Conservation (phyloP, 2,113 vertebrate species). For the Peromyscus californicus region DNA sequence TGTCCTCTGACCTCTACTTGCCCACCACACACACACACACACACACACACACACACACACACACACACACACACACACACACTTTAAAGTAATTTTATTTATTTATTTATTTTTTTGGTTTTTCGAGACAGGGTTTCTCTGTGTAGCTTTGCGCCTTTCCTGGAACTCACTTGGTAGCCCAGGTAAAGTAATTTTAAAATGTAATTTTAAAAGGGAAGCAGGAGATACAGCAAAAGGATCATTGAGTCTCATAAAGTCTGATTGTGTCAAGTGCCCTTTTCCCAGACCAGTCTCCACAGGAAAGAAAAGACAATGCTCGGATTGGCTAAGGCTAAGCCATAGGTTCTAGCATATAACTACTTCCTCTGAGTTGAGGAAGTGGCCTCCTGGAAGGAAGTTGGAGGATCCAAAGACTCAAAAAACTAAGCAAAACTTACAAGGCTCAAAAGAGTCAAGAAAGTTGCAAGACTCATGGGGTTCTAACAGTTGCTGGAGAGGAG, state of each 20-base stretch:
- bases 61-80: neutral
- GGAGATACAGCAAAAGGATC: neutral
- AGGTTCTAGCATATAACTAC: too few relatives aligned
- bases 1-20: neutral
- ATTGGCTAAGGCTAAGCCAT: neutral
- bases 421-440: neutral
- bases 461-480: neutral
- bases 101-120: too few relatives aligned
- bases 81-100: neutral
- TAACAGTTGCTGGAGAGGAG: neutral
- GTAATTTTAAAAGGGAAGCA: neutral
- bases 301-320: neutral
- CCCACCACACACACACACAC: too few relatives aligned
- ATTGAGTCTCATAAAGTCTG: neutral
- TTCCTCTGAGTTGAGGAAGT: neutral
- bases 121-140: too few relatives aligned
- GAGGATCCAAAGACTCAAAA: neutral
- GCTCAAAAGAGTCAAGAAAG: neutral
- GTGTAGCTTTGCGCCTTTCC: too few relatives aligned
- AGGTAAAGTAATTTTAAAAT: neutral
- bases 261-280: neutral
- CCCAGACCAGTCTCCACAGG: neutral
- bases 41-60: too few relatives aligned
- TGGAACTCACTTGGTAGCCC: too few relatives aligned
- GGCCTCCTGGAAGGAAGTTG: neutral